Evolutionary conservation across 2,888 invertebrate species (phyloP).

Genomic region (Leptinotarsa tumamoca): DNA sequence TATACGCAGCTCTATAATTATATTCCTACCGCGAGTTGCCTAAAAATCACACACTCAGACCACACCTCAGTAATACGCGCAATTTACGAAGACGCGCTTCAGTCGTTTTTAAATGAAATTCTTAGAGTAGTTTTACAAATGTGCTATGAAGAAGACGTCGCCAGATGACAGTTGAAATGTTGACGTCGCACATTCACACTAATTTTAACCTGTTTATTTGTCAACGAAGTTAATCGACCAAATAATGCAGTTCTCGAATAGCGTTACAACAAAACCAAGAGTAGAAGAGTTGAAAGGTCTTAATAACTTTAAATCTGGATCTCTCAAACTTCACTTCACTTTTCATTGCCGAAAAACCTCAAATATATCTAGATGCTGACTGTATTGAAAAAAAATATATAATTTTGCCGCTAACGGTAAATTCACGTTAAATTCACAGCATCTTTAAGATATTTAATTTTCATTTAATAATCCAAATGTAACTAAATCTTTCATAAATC

Average conservation of each 20-base stretch:
- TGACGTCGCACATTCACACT: conserved; percentile 29
- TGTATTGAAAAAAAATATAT: no score
- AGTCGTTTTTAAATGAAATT: conserved; percentile 55
- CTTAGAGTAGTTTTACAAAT: conserved; percentile 32
- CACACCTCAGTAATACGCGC: conserved; percentile 59
- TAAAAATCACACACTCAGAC: conserved; percentile 47
- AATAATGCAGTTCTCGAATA: conserved; percentile 24
- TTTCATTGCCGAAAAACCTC: no score
- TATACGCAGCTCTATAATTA: conserved; percentile 20
- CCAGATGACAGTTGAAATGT: conserved; percentile 34
- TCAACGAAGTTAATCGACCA: conserved; percentile 39
- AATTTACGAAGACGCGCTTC: conserved; percentile 57
- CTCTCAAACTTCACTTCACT: no score
- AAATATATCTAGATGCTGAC: no score
- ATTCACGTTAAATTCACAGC: no score
- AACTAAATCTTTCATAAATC: no score
- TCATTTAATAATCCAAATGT: no score
- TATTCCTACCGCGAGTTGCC: conserved; percentile 12
- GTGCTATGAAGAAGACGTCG: conserved; percentile 40
- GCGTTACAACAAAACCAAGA: conserved; percentile 10
- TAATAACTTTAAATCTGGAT: neutral
- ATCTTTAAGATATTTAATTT: no score
- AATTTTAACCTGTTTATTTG: conserved; percentile 43
- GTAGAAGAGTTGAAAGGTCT: neutral
- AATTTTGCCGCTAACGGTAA: no score